phyloP scores from a whole-genome alignment of 2,113 vertebrate genomes.

The Sitta europaea region DNA sequence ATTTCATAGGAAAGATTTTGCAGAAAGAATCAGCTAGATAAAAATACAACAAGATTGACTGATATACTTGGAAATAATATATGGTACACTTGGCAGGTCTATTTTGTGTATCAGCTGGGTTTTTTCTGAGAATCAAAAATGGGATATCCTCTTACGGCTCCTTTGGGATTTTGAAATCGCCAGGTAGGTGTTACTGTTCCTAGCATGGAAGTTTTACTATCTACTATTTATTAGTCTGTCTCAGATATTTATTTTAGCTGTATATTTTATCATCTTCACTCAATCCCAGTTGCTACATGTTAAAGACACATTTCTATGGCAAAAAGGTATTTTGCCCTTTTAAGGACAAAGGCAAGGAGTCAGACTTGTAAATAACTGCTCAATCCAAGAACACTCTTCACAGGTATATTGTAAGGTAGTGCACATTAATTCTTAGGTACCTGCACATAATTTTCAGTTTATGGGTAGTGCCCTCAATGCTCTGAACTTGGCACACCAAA shows the following conservation, averaged over 20 bases:
- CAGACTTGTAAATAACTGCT: background rate
- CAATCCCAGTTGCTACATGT: background rate
- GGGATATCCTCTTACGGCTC: background rate
- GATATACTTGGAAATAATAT: background rate
- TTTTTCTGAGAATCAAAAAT: background rate
- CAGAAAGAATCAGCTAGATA: background rate
- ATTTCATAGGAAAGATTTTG: background rate
- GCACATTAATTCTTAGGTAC: background rate
- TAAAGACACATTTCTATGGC: background rate
- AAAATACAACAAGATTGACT: background rate
- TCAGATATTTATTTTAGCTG: background rate
- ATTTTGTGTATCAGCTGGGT: background rate
- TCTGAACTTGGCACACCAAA: background rate
- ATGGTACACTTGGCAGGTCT: background rate
- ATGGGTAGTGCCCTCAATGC: background rate
- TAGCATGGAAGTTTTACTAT: background rate
- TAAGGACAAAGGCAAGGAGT: background rate
- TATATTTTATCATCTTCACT: background rate
- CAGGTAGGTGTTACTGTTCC: background rate
- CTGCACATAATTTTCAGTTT: background rate
- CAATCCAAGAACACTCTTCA: background rate
- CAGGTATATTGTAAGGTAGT: background rate
- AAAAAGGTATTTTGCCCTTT: background rate
- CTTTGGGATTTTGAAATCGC: background rate
- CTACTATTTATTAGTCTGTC: background rate